These are phyloP conservation scores for Potorous gilbertii DNA, from an alignment of 2,797 vertebrate genomes.

Conservation along the genomic window DNA sequence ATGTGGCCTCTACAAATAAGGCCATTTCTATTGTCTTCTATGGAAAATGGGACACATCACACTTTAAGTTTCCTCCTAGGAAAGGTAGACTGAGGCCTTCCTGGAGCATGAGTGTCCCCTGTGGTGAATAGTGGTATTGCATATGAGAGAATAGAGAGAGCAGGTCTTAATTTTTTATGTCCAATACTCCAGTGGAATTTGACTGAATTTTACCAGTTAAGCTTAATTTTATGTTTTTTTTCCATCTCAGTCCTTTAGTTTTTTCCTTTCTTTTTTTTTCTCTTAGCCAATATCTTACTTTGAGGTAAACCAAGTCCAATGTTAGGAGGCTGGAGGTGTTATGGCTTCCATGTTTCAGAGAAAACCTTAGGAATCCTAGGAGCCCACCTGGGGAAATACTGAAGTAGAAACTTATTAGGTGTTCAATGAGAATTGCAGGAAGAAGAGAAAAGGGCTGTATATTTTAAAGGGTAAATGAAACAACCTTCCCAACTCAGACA, in stretches of 20 bases:
- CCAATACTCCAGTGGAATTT: conserved; percentile 13
- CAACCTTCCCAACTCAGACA: neutral
- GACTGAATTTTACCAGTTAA: conserved; percentile 31
- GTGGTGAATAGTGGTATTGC: neutral
- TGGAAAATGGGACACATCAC: neutral
- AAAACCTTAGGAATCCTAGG: conserved; percentile 39
- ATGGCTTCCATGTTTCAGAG: neutral
- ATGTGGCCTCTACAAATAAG: neutral
- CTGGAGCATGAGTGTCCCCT: neutral
- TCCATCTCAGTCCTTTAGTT: neutral
- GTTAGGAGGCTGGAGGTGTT: neutral
- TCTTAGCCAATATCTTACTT: neutral
- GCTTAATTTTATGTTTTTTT: neutral
- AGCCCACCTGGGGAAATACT: conserved; percentile 16
- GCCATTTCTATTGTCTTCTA: neutral
- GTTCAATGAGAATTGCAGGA: neutral
- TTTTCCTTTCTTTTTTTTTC: conserved; percentile 17
- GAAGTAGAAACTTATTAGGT: conserved; percentile 25
- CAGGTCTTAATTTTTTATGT: neutral
- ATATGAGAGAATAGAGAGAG: neutral
- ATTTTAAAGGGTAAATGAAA: conserved; percentile 23
- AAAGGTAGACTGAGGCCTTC: neutral
- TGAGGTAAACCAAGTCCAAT: neutral
- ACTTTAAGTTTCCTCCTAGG: neutral
- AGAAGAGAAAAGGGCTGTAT: neutral